Conservation (phyloP, 2,888 invertebrate genomes). For the Junonia oenone region DNA sequence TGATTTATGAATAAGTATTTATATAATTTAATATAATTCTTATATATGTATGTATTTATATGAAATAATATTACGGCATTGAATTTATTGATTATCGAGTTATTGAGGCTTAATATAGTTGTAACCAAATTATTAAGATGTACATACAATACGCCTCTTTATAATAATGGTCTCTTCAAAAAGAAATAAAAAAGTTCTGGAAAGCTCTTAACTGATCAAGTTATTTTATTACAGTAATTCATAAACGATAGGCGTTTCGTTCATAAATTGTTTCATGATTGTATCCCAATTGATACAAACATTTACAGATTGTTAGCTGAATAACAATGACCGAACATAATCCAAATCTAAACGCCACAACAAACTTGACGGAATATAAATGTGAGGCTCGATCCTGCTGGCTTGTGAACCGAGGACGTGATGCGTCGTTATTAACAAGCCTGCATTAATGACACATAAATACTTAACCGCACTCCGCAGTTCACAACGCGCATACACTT, state of each 20-base stretch:
- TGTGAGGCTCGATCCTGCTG: conserved; percentile 56
- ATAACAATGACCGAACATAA: conserved; percentile 74
- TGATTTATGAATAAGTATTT: too few species aligned
- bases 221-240: conserved; percentile 15
- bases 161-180: not conserved
- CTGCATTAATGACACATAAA: conserved; percentile 73
- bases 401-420: conserved; percentile 77
- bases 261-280: conserved; percentile 57
- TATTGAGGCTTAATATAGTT: too few species aligned
- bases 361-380: conserved; percentile 70
- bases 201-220: not conserved
- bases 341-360: conserved; percentile 75
- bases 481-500: conserved; percentile 40
- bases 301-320: conserved; percentile 55
- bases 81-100: too few species aligned
- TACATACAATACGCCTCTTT: too few species aligned
- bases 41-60: too few species aligned
- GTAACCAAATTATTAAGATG: too few species aligned
- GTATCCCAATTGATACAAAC: conserved; percentile 66
- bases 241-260: conserved; percentile 32
- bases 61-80: too few species aligned
- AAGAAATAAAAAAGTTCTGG: not conserved
- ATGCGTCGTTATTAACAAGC: conserved; percentile 70
- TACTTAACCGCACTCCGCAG: conserved; percentile 41
- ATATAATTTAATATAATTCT: too few species aligned